phyloP scores from a whole-genome alignment of 92 coral and sea anemone species.

The Porites cylindrica region DNA sequence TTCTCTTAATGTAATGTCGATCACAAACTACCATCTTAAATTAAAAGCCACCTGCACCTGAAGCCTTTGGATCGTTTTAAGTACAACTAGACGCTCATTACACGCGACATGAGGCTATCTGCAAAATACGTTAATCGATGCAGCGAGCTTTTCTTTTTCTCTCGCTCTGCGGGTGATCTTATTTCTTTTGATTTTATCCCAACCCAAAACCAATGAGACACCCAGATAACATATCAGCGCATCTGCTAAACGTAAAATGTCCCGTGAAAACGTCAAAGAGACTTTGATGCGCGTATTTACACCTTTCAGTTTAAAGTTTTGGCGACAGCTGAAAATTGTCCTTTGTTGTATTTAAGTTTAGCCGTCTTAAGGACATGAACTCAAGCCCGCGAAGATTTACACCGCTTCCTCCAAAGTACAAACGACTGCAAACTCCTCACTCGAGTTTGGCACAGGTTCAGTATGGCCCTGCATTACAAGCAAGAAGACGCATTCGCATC shows the following conservation, averaged over 20 bases:
- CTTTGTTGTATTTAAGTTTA: background rate
- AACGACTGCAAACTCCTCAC: background rate
- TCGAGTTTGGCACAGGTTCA: background rate
- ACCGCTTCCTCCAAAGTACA: background rate
- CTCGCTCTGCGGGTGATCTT: conserved; percentile 19
- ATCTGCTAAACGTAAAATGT: background rate
- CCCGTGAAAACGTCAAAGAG: too few relatives aligned
- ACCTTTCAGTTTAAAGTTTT: background rate
- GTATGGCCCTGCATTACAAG: background rate
- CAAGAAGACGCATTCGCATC: conserved; percentile 63
- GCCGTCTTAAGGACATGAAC: background rate
- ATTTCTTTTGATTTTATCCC: background rate
- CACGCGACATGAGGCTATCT: background rate
- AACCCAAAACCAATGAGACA: conserved; percentile 11
- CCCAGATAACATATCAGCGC: conserved; percentile 11
- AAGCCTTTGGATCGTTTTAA: conserved; percentile 1
- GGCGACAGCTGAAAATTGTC: background rate
- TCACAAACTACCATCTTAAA: too few relatives aligned
- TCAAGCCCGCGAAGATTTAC: conserved; percentile 9
- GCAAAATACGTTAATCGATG: background rate
- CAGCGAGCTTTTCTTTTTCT: conserved; percentile 1
- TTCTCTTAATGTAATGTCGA: too few relatives aligned
- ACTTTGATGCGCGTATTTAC: too few relatives aligned
- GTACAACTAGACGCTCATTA: conserved; percentile 10
- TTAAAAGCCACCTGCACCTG: conserved; percentile 12